Percentiles rank a stretch among this genome's conserved stretches.
Evolutionary conservation across 2,797 vertebrate genomes (phyloP).

Genomic region (Crenuchus spilurus): DNA sequence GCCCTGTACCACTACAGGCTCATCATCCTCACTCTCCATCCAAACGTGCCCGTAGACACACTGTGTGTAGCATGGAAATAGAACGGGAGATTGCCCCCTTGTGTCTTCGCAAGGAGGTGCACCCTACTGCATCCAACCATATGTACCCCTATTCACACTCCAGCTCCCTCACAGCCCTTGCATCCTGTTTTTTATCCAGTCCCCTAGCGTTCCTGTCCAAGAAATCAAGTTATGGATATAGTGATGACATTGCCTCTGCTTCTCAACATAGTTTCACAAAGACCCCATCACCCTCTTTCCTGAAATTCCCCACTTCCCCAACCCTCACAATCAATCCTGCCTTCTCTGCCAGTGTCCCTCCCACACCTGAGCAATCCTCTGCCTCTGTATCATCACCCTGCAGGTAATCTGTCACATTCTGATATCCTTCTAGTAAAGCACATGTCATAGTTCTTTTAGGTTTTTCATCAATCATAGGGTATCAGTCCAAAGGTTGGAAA

Average conservation of each 20-base stretch:
- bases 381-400: slow-evolving; percentile 52
- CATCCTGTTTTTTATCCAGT: slow-evolving; percentile 77
- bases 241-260: slow-evolving; percentile 35
- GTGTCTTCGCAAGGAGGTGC: slow-evolving; percentile 89
- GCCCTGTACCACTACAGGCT: slow-evolving; percentile 33
- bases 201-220: slow-evolving; percentile 79
- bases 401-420: slow-evolving; percentile 67
- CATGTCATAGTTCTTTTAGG: too few species aligned
- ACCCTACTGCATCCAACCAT: slow-evolving; percentile 69
- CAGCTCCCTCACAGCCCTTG: slow-evolving; percentile 70
- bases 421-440: neutral
- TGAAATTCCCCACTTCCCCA: slow-evolving; percentile 44
- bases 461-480: too few species aligned
- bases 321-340: slow-evolving; percentile 53
- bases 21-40: slow-evolving; percentile 43
- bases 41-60: slow-evolving; percentile 81
- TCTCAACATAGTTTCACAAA: slow-evolving; percentile 46
- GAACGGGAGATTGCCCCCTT: slow-evolving; percentile 79
- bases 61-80: slow-evolving; percentile 84
- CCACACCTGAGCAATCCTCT: slow-evolving; percentile 54
- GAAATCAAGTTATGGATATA: slow-evolving; percentile 52
- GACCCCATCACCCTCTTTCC: slow-evolving; percentile 45
- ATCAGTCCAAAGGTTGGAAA: neutral
- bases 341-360: slow-evolving; percentile 38
- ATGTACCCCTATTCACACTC: slow-evolving; percentile 60